Base-by-base conservation (phyloP, 1,140 invertebrate species). In the Bombus pyrosoma region DNA sequence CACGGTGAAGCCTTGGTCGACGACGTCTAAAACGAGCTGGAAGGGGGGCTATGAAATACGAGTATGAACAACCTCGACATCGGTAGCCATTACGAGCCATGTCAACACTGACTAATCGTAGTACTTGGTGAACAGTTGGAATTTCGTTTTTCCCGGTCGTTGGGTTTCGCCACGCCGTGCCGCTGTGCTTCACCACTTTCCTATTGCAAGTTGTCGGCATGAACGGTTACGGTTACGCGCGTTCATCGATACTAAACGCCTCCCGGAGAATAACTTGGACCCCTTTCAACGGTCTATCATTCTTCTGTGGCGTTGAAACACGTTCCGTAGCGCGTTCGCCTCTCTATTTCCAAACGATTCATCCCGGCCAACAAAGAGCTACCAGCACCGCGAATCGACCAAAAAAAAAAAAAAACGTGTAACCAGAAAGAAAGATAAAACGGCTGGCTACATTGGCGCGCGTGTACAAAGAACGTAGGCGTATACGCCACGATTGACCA, bases 51-150 rank as follows among this genome's bases (percentile, higher is more conserved):
- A 91, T 92, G 92, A 93, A 93, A 93, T 92, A 93, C 91, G 88
- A 91, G 88, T 91, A 92, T 89, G 89, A 92, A 92, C 88, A 89
- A 92, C 83, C 91, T 87, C 89, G 85, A 91, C 88, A 91, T 90
- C 86, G 85, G 86, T 91, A 85, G 81, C 88, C 87, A 83, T 88
- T 90, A 89, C 88, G 72, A 81, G 84, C 62, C 86, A 85, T 78
- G 88, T 91, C 91, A 89, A 89, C 90, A 85, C 87, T 93, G 90
- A 92, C 90, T 93, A 93, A 93, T 92, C 87, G 91, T 88, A 68
- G 73, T 69, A 83, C 89, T 75, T 85, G 86, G 80, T 78, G 82
- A 83, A 73, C 69, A 86, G 86, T 91, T 85, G 82, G 66, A 90
- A 91, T 91, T 90, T 86, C 81, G 79, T 88, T 91, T 88, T 91